Percentiles rank a stretch among this genome's conserved stretches.
Conservation (phyloP, 2,888 invertebrate species). For the Nomada hirtipes region DNA sequence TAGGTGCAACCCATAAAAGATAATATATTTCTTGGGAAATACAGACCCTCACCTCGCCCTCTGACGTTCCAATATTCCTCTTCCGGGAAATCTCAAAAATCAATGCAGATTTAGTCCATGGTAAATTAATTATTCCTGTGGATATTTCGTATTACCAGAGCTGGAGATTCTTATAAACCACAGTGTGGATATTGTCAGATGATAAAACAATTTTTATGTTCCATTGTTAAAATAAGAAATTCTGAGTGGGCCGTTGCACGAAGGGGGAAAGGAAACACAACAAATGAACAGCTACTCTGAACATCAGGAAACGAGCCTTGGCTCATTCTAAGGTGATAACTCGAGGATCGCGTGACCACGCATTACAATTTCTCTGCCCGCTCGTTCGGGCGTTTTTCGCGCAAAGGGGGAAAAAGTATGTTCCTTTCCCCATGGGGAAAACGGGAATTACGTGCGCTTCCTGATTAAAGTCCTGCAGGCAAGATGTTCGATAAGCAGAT, state of each 20-base stretch:
- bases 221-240: too few relatives aligned
- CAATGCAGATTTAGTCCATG: slow-evolving; percentile 53
- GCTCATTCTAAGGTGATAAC: slow-evolving; percentile 14
- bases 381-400: background rate
- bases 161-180: background rate
- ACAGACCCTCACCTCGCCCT: slow-evolving; percentile 7
- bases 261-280: background rate
- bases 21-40: slow-evolving; percentile 67
- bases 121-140: background rate
- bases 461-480: slow-evolving; percentile 58
- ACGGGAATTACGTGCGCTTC: slow-evolving; percentile 50
- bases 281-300: background rate
- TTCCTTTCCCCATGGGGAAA: background rate
- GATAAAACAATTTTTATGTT: too few relatives aligned
- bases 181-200: too few relatives aligned
- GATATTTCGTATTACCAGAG: background rate
- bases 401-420: slow-evolving; percentile 19
- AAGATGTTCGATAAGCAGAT: slow-evolving; percentile 58
- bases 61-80: slow-evolving; percentile 13
- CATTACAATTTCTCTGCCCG: slow-evolving; percentile 5
- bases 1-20: slow-evolving; percentile 67
- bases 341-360: slow-evolving; percentile 23
- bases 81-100: slow-evolving; percentile 48
- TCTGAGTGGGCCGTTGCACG: too few relatives aligned
- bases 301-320: slow-evolving; percentile 18